Percentiles rank a stretch among this genome's conserved stretches.
Conservation (phyloP, 2,113 vertebrate species). For the Phocoena phocoena region DNA sequence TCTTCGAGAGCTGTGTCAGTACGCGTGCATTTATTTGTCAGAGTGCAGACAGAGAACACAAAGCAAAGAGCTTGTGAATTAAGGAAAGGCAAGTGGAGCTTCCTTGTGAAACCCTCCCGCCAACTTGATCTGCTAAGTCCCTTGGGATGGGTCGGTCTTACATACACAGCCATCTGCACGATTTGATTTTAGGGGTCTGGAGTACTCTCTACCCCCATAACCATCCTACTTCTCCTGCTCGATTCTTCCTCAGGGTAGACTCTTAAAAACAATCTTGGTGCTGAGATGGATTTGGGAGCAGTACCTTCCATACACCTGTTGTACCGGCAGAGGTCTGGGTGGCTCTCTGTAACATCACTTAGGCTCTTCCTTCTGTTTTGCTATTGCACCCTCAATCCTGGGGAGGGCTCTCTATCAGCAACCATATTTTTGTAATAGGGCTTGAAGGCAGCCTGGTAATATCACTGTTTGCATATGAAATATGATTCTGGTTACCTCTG, state of each 20-base stretch:
- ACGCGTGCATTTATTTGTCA: not conserved
- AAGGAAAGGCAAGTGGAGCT: not conserved
- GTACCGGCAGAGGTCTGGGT: fast-evolving
- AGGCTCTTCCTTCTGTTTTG: not conserved
- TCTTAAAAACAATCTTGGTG: not conserved
- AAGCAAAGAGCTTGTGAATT: not conserved
- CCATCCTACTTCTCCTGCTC: not conserved
- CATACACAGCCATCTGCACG: fast-evolving
- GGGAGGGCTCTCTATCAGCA: not conserved
- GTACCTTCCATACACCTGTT: too few species aligned
- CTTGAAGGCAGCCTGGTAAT: not conserved
- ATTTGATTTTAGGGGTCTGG: not conserved
- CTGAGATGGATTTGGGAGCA: not conserved
- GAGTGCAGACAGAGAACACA: not conserved
- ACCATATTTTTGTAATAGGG: not conserved
- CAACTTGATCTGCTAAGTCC: not conserved
- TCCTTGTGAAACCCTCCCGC: not conserved
- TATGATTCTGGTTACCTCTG: fast-evolving
- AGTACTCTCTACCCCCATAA: fast-evolving
- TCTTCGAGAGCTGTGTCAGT: not conserved
- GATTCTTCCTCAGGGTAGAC: not conserved
- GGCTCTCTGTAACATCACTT: not conserved
- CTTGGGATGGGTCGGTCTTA: not conserved
- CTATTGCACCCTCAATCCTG: too few species aligned
- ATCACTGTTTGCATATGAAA: not conserved